Base-by-base conservation (phyloP, 2,797 vertebrate species). In the Crypturellus tataupa region DNA sequence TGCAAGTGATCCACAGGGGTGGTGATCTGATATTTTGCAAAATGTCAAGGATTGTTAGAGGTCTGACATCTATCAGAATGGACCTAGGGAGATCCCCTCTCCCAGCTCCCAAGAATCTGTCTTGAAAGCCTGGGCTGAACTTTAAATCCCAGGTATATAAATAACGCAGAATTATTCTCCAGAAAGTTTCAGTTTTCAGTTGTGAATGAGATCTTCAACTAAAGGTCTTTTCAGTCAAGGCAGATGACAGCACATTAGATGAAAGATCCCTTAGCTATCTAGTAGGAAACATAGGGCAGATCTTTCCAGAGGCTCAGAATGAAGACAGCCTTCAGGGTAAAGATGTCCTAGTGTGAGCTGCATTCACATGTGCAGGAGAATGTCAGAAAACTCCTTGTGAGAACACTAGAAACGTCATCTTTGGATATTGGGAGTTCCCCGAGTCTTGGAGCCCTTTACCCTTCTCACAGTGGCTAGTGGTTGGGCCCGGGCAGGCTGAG, bases 381-480 rank as follows among this genome's bases (percentile, higher is more conserved):
- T 24, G 78, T 95, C 83, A 94, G 86, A 95, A 93, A 94, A 92
- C 39, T 31, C 78, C 49, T 40, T 40, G 24, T 82, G 68, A 90
- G 88, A 91, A 56, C 3, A 55, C 85, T 69, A n/a, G 31, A 82
- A 71, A 58, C 55, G 14, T 29, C 65, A 40, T 42, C 40, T 80
- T 86, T 55, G 65, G 55, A 31, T 90, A 31, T 65, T 67, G 16
- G 12, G 40, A 87, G 27, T 53, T 88, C 71, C 46, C 87, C 29
- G 53, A 87, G 35, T 60, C 23, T 84, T 58, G 78, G 27, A 59
- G 91, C 68, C 42, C 40, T 84, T 88, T 33, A 88, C 31, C 27
- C 56, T 63, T 82, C 47, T 44, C 56, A 40, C 29, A 53, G 70
- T 64, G 56, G 44, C 73, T 83, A 65, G 49, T 81, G 39, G 42